These are phyloP conservation scores for Alethe diademata DNA, from an alignment of 2,113 vertebrate species.

Conservation along the genomic window DNA sequence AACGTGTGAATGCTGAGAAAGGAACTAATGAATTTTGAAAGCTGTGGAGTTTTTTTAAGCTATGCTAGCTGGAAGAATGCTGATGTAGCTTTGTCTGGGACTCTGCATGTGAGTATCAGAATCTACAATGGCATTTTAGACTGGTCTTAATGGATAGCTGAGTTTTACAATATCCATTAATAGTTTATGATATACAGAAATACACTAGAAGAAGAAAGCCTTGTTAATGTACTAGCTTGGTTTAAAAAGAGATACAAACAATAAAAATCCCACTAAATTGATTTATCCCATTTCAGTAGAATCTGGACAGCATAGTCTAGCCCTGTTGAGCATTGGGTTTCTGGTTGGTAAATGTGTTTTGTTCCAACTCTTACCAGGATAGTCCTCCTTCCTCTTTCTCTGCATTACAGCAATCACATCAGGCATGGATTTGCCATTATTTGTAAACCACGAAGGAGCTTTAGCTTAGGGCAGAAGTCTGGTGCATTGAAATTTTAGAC, in stretches of 20 bases:
- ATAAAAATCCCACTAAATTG: background rate
- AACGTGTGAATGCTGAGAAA: background rate
- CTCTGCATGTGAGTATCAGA: background rate
- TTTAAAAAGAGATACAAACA: constrained; percentile 2
- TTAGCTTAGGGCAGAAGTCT: constrained; percentile 13
- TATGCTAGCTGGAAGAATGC: background rate
- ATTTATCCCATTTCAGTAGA: background rate
- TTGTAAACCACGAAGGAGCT: constrained; percentile 27
- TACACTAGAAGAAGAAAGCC: background rate
- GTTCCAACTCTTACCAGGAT: background rate
- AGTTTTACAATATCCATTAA: background rate
- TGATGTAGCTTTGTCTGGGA: background rate
- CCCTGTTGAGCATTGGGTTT: background rate
- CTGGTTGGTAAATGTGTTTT: background rate
- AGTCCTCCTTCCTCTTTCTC: constrained; percentile 46
- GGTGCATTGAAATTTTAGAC: constrained; percentile 33
- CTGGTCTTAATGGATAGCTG: background rate
- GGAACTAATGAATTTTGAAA: background rate
- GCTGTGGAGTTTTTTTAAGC: background rate
- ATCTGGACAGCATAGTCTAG: background rate
- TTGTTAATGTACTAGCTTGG: background rate
- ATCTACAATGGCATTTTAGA: background rate
- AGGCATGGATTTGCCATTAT: constrained; percentile 37
- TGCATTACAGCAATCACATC: constrained; percentile 2
- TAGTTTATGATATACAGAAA: background rate